Base-by-base conservation (phyloP, 2,888 invertebrate species). In the Drosophila dives region DNA sequence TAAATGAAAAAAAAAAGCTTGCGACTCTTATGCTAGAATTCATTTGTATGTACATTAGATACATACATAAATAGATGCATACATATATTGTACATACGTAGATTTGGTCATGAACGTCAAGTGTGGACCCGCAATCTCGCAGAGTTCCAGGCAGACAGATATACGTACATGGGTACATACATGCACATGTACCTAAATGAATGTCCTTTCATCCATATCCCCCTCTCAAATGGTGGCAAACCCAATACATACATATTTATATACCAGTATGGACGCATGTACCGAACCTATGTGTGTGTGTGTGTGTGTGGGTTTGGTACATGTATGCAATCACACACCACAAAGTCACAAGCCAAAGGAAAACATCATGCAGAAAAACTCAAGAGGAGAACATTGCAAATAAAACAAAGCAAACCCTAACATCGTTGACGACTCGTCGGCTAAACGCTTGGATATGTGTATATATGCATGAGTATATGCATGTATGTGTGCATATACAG, bases 261-360 rank as follows among this genome's bases (percentile, higher is more conserved):
- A 48, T 11, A n/a, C 23, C 29, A 40, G 26, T 26, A 55, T 48
- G 23, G 29, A n/a, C 49, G 53, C 20, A 64, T 38, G 20, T 17
- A 23, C 33, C 15, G 45, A 23, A 23, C 15, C 7, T 45, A 45
- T 33, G 11, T 59, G n/a, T 51, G 32, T 36, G 40, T 23, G 51
- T 58, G 12, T 40, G 50, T 49, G 17, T 55, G 32, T 11, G 42
- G 29, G 33, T 23, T 67, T 42, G 62, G 38, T 59, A 20, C 45
- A 48, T 53, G 64, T 38, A 61, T 60, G 54, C 72, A 72, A 64
- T 59, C 54, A 68, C 64, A 68, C 64, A 74, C 75, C 79, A 77
- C 75, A 75, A 78, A 77, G 79, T 77, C 79, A 75, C 75, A 75
- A 66, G 66, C 66, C 79, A 79, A 78, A 78, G 80, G 76, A 78